Evolutionary conservation across 2,888 invertebrate genomes (phyloP), one percentile per base, ranked within the genome.

Genomic region (Mythimna pallens): DNA sequence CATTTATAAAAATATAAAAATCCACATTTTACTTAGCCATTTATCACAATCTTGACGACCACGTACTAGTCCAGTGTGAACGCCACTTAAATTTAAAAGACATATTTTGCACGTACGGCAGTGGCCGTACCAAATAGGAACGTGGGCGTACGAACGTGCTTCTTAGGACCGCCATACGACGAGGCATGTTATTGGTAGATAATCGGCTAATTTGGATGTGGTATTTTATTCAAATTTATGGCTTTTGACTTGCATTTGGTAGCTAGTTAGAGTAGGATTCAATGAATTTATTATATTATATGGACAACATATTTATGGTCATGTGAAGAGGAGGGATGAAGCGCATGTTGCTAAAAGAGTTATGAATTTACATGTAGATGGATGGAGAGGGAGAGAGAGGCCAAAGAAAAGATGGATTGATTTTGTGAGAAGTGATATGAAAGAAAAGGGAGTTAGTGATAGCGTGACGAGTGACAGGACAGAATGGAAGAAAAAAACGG

Each of bases 61-160:
- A 86, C 83, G 86, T 83, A 47, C 70, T 2, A 2, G 30, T 22
- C 65, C 40, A 62, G 67, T 55, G 55, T 63, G 81, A 54, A 65
- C n/a, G 65, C 82, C 74, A 69, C 76, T 83, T 76, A 70, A 76
- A 78, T 84, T 74, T 75, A 57, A 76, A 84, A 76, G 65, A 72
- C 66, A 66, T 73, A 73, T 79, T 85, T 82, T 75, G 78, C 74
- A 74, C 85, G 87, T 74, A 63, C 67, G 7, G 2, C 12, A 57
- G 68, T 77, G 75, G 65, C 36, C 50, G 30, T 40, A 61, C 36
- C 22, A 61, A 80, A 61, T 34, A 59, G 9, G 73, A 58, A 84
- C 82, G 82, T 82, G 76, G 34, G 47, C 14, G 43, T 25, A 25
- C 52, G 73, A 59, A 77, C 80, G 86, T 86, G 84, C 64, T 54